A percentile compares a stretch with the other conserved stretches of the same genome.
Conservation (phyloP, 2,888 invertebrate species). For the Dendrolimus houi region DNA sequence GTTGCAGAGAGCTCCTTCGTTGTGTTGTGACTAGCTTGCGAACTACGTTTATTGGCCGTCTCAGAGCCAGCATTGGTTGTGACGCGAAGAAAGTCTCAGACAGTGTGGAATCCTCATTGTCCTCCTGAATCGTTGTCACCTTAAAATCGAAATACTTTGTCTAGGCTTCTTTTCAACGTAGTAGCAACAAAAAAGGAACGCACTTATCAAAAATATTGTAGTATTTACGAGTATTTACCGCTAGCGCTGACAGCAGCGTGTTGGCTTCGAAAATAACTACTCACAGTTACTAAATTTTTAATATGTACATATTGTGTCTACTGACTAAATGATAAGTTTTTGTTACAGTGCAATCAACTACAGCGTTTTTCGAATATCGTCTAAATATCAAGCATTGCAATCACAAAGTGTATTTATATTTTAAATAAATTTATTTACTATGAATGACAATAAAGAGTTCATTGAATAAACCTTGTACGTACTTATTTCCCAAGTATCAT, state of each 20-base stretch:
- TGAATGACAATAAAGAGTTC: neutral
- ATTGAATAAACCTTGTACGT: neutral
- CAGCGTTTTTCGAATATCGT: neutral
- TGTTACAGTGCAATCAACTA: neutral
- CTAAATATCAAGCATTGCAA: neutral
- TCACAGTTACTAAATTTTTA: neutral
- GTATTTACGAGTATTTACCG: neutral
- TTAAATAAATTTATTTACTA: neutral
- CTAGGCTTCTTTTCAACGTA: conserved; percentile 12
- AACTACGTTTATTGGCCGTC: conserved; percentile 65
- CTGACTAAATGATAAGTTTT: neutral
- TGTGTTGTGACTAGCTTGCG: conserved; percentile 70
- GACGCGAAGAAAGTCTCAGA: conserved; percentile 53
- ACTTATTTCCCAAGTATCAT: neutral
- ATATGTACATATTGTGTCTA: neutral
- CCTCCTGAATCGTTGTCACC: conserved; percentile 59
- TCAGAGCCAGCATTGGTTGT: conserved; percentile 57
- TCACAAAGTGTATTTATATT: neutral
- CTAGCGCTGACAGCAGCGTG: neutral
- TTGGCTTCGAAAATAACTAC: neutral
- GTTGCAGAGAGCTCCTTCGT: conserved; percentile 65
- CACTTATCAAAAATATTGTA: no score
- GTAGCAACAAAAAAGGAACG: neutral
- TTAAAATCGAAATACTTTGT: conserved; percentile 53
- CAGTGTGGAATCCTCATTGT: conserved; percentile 44